These are phyloP conservation scores for Xestia ashworthii DNA, from an alignment of 2,888 invertebrate genomes.

Conservation along the genomic window DNA sequence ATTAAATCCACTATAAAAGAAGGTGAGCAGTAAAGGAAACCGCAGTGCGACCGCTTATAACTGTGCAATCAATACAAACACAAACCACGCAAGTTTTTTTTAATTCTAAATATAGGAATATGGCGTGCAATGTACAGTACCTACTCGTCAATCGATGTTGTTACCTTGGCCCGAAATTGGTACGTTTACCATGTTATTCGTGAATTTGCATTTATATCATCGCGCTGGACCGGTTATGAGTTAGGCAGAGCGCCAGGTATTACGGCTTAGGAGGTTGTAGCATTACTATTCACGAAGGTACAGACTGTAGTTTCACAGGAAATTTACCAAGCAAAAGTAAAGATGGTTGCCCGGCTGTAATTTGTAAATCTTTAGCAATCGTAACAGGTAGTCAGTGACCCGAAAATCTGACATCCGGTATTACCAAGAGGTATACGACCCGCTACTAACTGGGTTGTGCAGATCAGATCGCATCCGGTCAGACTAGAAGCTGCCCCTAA, in stretches of 20 bases:
- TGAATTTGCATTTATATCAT: constrained; percentile 66
- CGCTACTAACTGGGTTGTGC: too few species aligned
- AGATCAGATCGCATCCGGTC: too few species aligned
- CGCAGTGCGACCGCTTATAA: constrained; percentile 62
- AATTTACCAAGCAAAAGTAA: background rate
- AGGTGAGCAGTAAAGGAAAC: constrained; percentile 40
- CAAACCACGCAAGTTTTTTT: constrained; percentile 48
- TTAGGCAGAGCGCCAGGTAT: constrained; percentile 53
- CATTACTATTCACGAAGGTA: constrained; percentile 10
- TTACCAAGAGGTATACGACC: too few species aligned
- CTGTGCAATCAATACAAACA: constrained; percentile 60
- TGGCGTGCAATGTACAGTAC: constrained; percentile 75
- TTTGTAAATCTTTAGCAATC: too few species aligned
- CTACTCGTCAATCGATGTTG: constrained; percentile 78
- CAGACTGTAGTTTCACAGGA: background rate
- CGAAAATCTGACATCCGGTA: too few species aligned
- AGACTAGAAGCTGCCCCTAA: too few species aligned
- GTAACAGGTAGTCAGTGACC: too few species aligned
- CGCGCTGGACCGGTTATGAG: constrained; percentile 45
- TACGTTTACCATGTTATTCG: constrained; percentile 71
- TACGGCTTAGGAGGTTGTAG: constrained; percentile 13
- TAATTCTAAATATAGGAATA: constrained; percentile 76
- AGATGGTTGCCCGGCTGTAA: too few species aligned
- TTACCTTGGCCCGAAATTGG: constrained; percentile 82
- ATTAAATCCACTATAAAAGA: constrained; percentile 13